Evolutionary conservation across 2,113 vertebrate species (phyloP).

Genomic region (Donacobius atricapilla): DNA sequence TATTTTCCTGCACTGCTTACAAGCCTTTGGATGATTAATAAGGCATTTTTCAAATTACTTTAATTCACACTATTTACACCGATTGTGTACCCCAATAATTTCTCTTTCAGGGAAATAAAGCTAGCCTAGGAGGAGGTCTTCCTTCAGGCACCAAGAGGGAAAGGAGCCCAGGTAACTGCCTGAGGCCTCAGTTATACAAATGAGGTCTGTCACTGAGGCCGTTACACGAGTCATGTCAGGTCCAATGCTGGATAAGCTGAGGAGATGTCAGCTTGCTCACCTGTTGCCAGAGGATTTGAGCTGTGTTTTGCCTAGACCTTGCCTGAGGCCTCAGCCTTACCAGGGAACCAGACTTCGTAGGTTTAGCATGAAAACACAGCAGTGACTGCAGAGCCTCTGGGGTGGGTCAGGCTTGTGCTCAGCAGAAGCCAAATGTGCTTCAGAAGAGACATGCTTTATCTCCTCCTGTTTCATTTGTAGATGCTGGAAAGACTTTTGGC

Average conservation of each 20-base stretch:
- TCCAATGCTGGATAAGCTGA: background rate
- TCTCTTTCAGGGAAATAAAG: conserved; percentile 12
- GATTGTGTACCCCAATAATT: conserved; percentile 18
- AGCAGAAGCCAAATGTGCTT: background rate
- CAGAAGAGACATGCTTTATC: background rate
- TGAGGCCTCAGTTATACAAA: background rate
- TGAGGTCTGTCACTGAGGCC: background rate
- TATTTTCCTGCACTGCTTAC: background rate
- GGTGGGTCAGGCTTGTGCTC: background rate
- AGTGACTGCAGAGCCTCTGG: background rate
- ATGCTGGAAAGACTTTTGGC: background rate
- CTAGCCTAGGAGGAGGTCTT: background rate
- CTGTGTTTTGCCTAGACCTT: background rate
- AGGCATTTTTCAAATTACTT: conserved; percentile 19
- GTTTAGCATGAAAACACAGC: background rate
- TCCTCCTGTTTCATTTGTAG: background rate
- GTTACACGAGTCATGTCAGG: background rate
- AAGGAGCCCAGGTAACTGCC: background rate
- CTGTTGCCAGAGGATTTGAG: background rate
- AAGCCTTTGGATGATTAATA: conserved; percentile 22
- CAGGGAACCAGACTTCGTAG: background rate
- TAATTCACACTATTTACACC: conserved; percentile 17
- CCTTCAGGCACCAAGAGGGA: background rate
- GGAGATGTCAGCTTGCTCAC: background rate
- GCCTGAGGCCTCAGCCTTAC: background rate